Conservation (phyloP, 2,113 vertebrate species). For the Vimba vimba region DNA sequence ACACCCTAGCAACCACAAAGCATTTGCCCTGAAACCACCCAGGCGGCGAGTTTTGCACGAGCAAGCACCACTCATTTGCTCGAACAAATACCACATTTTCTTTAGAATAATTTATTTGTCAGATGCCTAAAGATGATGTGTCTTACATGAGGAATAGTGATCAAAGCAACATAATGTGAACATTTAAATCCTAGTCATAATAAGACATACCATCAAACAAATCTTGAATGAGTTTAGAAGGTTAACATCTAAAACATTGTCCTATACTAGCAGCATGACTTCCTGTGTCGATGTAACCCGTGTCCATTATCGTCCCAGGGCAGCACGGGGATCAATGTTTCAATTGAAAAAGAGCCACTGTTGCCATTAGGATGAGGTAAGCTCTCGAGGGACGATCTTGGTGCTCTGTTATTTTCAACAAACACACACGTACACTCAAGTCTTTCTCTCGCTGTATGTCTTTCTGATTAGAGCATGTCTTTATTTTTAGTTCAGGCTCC, state of each 20-base stretch:
- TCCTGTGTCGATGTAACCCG: slow-evolving; percentile 20
- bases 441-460: slow-evolving; percentile 63
- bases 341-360: slow-evolving; percentile 76
- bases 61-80: background rate
- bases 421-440: slow-evolving; percentile 60
- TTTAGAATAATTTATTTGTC: background rate
- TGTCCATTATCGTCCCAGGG: slow-evolving; percentile 58
- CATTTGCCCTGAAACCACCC: background rate
- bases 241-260: background rate
- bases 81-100: background rate
- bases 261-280: slow-evolving; percentile 17
- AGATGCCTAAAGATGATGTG: background rate
- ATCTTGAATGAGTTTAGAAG: slow-evolving; percentile 4
- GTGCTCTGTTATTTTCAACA: slow-evolving; percentile 53
- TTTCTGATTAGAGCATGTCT: slow-evolving; percentile 75
- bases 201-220: background rate
- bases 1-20: background rate
- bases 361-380: slow-evolving; percentile 79
- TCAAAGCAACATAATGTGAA: background rate
- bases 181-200: background rate
- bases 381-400: slow-evolving; percentile 66
- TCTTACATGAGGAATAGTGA: background rate
- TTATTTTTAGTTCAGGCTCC: slow-evolving; percentile 80
- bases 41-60: background rate
- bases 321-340: slow-evolving; percentile 74